phyloP scores from a whole-genome alignment of 2,113 vertebrate genomes.

The Cinclus cinclus region DNA sequence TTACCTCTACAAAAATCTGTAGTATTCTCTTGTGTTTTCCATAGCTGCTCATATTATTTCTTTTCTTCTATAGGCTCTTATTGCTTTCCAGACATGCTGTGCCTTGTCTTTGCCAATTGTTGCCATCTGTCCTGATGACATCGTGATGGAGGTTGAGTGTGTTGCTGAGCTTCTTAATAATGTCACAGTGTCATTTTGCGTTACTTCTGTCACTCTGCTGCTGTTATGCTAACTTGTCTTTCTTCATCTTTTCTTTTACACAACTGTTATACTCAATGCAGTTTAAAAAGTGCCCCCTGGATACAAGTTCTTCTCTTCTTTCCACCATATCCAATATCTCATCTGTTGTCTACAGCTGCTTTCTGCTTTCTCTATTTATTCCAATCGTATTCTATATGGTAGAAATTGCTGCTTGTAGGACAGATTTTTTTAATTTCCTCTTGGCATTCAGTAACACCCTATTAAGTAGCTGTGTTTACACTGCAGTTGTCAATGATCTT shows the following conservation, averaged over 20 bases:
- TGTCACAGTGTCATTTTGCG: conserved; percentile 46
- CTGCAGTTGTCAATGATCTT: conserved; percentile 63
- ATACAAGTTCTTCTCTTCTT: conserved; percentile 18
- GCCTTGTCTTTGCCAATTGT: conserved; percentile 65
- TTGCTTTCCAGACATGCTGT: conserved; percentile 58
- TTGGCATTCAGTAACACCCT: conserved; percentile 42
- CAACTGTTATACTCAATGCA: neutral
- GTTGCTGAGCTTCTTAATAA: conserved; percentile 67
- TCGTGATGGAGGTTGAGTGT: conserved; percentile 58
- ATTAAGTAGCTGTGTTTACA: conserved; percentile 59
- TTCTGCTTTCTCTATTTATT: conserved; percentile 15
- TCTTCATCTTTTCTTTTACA: conserved; percentile 19
- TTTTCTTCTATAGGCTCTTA: conserved; percentile 63
- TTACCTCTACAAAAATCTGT: conserved; percentile 24
- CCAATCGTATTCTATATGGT: conserved; percentile 11
- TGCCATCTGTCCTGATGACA: conserved; percentile 71
- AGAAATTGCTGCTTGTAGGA: conserved; percentile 28
- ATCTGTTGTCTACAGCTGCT: conserved; percentile 25
- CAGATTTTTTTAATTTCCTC: conserved; percentile 60
- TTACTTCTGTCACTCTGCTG: conserved; percentile 62
- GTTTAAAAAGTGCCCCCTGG: neutral
- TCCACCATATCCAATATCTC: conserved; percentile 23
- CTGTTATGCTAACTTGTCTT: conserved; percentile 29
- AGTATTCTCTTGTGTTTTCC: conserved; percentile 13
- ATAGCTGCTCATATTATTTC: conserved; percentile 47